These are phyloP conservation scores for Cyrtorhinus lividipennis DNA, from an alignment of 1,140 invertebrate species.

Conservation along the genomic window DNA sequence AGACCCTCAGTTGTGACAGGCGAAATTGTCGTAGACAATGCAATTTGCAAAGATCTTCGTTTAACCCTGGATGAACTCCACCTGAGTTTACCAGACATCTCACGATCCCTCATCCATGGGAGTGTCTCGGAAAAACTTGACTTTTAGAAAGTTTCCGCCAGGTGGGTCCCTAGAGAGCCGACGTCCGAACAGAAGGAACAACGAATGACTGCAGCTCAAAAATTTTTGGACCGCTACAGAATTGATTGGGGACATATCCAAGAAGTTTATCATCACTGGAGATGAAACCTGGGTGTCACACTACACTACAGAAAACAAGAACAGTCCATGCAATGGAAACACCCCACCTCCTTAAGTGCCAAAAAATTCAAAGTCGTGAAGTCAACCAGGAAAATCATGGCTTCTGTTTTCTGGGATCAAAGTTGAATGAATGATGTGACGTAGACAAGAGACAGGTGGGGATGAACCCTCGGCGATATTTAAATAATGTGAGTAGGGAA, in stretches of 20 bases:
- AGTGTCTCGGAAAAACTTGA: background rate
- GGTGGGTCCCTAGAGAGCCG: background rate
- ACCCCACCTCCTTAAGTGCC: background rate
- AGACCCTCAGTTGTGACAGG: background rate
- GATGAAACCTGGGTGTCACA: background rate
- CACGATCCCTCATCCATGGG: background rate
- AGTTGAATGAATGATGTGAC: no score
- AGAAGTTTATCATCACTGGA: background rate
- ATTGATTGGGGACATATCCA: background rate
- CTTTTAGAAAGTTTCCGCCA: background rate
- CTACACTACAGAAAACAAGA: background rate
- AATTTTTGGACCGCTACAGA: slow-evolving; percentile 2
- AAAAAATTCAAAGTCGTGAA: background rate
- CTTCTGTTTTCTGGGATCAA: background rate
- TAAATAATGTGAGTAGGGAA: no score
- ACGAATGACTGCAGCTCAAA: background rate
- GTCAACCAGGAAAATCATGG: background rate
- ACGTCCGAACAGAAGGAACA: background rate
- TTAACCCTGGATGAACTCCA: background rate
- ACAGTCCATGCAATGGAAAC: background rate
- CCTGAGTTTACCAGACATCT: background rate
- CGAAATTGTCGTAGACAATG: background rate
- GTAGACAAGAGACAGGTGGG: no score
- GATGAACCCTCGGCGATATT: no score
- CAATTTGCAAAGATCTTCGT: background rate